These are phyloP conservation scores for Etheostoma nigrum DNA, from an alignment of 2,797 vertebrate species.

Conservation along the genomic window DNA sequence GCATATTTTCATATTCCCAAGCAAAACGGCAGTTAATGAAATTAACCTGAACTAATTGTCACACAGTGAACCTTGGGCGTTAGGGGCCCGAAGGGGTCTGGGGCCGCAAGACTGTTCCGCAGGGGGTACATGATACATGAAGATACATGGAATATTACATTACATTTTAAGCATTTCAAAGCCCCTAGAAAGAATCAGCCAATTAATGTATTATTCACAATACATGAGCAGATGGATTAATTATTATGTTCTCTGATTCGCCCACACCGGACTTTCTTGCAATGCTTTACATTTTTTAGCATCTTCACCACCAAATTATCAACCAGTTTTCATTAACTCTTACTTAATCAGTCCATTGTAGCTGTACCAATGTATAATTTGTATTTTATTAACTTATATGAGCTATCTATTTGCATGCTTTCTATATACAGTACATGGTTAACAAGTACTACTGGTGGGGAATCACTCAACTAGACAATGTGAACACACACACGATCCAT, in stretches of 20 bases:
- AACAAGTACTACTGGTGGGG: not conserved
- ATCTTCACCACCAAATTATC: not conserved
- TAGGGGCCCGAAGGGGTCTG: not conserved
- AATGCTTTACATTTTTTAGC: not conserved
- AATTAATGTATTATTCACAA: conserved; percentile 7
- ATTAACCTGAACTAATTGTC: conserved; percentile 29
- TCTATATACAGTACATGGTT: not conserved
- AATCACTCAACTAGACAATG: not conserved
- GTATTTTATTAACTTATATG: not conserved
- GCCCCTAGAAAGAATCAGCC: not conserved
- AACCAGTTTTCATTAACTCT: too few species aligned
- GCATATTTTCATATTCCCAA: conserved; percentile 8
- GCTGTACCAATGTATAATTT: not conserved
- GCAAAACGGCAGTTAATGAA: conserved; percentile 8
- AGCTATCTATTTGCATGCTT: too few species aligned
- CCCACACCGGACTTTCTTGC: not conserved
- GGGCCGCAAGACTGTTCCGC: not conserved
- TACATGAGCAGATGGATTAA: conserved; percentile 3
- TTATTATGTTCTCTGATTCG: not conserved
- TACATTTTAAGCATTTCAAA: not conserved
- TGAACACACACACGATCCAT: not conserved
- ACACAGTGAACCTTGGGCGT: not conserved
- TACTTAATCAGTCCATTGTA: not conserved
- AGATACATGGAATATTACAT: not conserved
- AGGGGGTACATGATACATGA: not conserved